Conservation (phyloP, 2,113 vertebrate genomes). For the Varanus salvator region DNA sequence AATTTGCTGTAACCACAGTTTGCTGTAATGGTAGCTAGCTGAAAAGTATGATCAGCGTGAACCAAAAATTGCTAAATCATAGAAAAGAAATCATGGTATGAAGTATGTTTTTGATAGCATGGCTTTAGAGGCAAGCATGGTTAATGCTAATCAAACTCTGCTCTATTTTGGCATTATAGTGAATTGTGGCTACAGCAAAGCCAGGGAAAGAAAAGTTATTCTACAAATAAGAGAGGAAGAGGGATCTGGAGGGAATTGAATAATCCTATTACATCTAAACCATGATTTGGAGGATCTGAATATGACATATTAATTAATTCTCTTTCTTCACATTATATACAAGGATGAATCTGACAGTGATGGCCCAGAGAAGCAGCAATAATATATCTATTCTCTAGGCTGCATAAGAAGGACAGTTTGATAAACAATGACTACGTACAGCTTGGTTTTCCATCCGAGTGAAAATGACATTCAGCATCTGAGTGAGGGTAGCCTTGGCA, state of each 20-base stretch:
- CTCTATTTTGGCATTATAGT: not conserved
- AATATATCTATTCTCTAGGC: slow-evolving; percentile 13
- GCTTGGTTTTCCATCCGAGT: slow-evolving; percentile 97
- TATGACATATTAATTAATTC: not conserved
- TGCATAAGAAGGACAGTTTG: not conserved
- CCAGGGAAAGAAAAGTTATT: not conserved
- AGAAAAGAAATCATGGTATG: not conserved
- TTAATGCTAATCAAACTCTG: not conserved
- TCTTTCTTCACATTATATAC: not conserved
- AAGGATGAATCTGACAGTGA: not conserved
- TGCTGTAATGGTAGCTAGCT: not conserved
- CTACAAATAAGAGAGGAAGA: not conserved
- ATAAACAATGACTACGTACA: slow-evolving; percentile 77
- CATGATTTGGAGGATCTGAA: not conserved
- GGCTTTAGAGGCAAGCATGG: not conserved
- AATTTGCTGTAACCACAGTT: not conserved
- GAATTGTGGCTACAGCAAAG: not conserved
- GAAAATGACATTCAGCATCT: slow-evolving; percentile 99
- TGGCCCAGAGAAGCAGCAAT: not conserved
- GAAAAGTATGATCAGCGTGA: not conserved
- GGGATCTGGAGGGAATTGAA: not conserved
- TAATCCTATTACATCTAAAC: not conserved
- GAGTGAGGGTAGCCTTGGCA: slow-evolving; percentile 96
- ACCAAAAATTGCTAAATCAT: not conserved
- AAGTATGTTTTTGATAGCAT: not conserved